Base-by-base conservation (phyloP, 2,888 invertebrate species). In the Oligia strigilis region DNA sequence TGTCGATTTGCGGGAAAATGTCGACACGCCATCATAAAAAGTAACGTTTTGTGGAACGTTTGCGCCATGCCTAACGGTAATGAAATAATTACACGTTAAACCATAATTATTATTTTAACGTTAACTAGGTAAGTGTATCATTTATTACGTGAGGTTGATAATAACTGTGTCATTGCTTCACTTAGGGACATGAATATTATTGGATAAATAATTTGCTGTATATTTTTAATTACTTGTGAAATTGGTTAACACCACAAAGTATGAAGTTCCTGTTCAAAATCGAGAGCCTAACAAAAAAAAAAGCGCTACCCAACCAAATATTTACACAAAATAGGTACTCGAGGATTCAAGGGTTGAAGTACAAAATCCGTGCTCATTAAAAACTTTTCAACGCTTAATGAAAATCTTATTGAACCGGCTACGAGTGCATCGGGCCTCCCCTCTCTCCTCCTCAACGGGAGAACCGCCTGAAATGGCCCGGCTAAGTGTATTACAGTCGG, bases 401-500 rank as follows among this genome's bases (percentile, higher is more conserved):
- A 96, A 96, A 97, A 97, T 96, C 96, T 96, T 96, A 96, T 96
- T 96, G 96, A 94, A 94, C 93, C 91, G 89, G 88, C 91, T 91
- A 91, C 93, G 94, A 94, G 94, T 95, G 95, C 96, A 95, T 92
- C 93, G 90, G 88, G 77, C 75, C 86, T 79, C 79, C 82, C 79
- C 72, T 74, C 80, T 76, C 75, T 72, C 80, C 74, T 72, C 75
- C 49, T 55, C 78, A 71, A 87, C 81, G 87, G 91, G 93, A 90
- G 91, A 89, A 90, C 87, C 87, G 90, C 82, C 87, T 93, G 95
- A 95, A 96, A 96, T 95, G 95, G 95, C 94, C 95, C 95, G 93
- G 95, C 95, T 97, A 97, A 97, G 95, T 97, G 95, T 96, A 96
- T 97, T 97, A 97, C 96, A 94, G 94, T 91, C 94, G 96, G 96